phyloP scores from a whole-genome alignment of 2,888 invertebrate species.

The Idaea aversata region DNA sequence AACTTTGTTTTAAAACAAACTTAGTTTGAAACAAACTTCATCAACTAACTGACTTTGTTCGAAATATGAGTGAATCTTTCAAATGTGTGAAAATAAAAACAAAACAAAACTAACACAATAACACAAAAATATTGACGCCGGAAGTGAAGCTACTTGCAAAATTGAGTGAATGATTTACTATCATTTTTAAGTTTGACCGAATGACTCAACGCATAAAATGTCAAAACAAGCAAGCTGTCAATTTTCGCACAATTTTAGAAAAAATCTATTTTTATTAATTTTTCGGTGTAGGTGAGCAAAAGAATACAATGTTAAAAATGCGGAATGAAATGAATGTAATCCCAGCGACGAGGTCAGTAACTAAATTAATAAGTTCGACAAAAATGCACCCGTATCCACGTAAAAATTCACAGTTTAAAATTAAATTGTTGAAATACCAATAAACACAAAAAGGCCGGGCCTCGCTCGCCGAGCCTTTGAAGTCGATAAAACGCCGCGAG shows the following conservation, averaged over 20 bases:
- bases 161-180: neutral
- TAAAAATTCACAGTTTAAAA: neutral
- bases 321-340: neutral
- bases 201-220: conserved; percentile 10
- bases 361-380: no score
- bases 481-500: conserved; percentile 17
- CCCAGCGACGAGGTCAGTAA: neutral
- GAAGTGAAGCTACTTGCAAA: conserved; percentile 11
- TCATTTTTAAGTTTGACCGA: conserved; percentile 9
- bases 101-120: neutral
- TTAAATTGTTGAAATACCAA: neutral
- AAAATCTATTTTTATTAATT: neutral
- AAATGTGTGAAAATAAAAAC: neutral
- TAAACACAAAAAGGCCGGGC: conserved; percentile 12
- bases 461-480: conserved; percentile 16
- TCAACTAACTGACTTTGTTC: conserved; percentile 11
- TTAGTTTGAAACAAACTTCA: conserved; percentile 14
- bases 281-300: neutral
- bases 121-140: conserved; percentile 7
- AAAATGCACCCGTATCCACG: no score
- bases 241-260: conserved; percentile 11
- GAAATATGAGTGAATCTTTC: neutral
- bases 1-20: conserved; percentile 33
- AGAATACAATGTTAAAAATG: neutral
- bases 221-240: conserved; percentile 11